Base-by-base conservation (phyloP, 2,888 invertebrate genomes). In the Coecobrya sp. region DNA sequence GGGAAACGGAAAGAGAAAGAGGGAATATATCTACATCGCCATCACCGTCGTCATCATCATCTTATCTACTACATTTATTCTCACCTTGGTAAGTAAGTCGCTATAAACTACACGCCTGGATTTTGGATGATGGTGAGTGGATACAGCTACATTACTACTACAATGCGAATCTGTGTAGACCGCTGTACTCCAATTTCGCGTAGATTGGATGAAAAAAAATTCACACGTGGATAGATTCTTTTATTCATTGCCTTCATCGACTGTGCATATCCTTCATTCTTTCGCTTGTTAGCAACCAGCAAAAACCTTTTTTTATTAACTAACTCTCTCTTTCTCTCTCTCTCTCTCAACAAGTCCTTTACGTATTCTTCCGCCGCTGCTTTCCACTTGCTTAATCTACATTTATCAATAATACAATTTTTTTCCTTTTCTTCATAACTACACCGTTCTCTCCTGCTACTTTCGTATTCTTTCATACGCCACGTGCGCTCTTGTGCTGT, bases 321-420 rank as follows among this genome's bases (percentile, higher is more conserved):
- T 82, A 8, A 13, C 59, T 55, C 25, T 45, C 25, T 52, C 16
- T 65, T 22, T 65, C 62, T 65, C 62, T 59, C 59, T 59, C 19
- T 16, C 5, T 59, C 59, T 19, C 19, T 59, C 59, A 25, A 25
- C 25, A 36, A 36, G 22, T 65, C 22, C 27, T 65, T 16, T 65
- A 25, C 62, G 36, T 36, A 10, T 30, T 16, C n/a, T 42, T 42
- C 65, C 25, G 3, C 73, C 16, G 0, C 36, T 49, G 5, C 70
- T 89, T 89, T 89, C 55, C 49, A 8, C 73, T 55, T 87, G 30
- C 52, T 81, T 89, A 90, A 76, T 90, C 85, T 90, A 79, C 90
- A 85, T 90, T 90, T 65, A 90, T 90, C 90, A 90, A 90, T 90
- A 85, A 85, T 90, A 90, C 85, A 90, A 90, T 85, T 90, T 89